Percentiles rank a stretch among this genome's conserved stretches.
Conservation (phyloP, 2,888 invertebrate genomes). For the Acrobasis repandana region DNA sequence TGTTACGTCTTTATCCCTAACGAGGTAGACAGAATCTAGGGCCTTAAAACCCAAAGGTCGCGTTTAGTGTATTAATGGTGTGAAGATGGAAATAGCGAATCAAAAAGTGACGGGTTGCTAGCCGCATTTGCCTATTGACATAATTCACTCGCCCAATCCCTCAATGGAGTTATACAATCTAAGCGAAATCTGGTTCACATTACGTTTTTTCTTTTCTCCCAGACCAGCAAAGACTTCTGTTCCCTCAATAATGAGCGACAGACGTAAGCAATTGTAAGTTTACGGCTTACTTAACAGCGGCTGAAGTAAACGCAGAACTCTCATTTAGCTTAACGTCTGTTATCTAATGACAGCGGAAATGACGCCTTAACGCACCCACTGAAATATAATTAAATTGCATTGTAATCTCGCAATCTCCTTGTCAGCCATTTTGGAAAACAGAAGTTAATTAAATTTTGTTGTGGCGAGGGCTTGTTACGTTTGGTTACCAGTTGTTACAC, state of each 20-base stretch:
- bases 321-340: slow-evolving; percentile 16
- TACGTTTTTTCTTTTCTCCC: background rate
- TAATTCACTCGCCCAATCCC: no score
- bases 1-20: no score
- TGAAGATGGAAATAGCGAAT: no score
- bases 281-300: slow-evolving; percentile 15
- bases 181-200: background rate
- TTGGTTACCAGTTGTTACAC: no score
- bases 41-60: no score
- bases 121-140: no score
- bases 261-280: slow-evolving; percentile 13
- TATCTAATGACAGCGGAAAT: slow-evolving; percentile 19
- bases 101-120: no score
- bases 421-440: slow-evolving; percentile 8
- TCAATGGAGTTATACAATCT: no score
- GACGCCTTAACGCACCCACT: slow-evolving; percentile 7
- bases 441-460: slow-evolving; percentile 13
- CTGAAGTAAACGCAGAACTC: slow-evolving; percentile 14
- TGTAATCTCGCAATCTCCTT: slow-evolving; percentile 14
- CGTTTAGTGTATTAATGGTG: no score
- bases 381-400: slow-evolving; percentile 18
- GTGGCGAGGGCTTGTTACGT: background rate
- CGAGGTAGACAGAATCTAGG: no score
- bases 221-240: background rate
- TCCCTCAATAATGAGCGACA: background rate